These are phyloP conservation scores for Nomia melanderi DNA, from an alignment of 1,140 invertebrate species.

Conservation along the genomic window DNA sequence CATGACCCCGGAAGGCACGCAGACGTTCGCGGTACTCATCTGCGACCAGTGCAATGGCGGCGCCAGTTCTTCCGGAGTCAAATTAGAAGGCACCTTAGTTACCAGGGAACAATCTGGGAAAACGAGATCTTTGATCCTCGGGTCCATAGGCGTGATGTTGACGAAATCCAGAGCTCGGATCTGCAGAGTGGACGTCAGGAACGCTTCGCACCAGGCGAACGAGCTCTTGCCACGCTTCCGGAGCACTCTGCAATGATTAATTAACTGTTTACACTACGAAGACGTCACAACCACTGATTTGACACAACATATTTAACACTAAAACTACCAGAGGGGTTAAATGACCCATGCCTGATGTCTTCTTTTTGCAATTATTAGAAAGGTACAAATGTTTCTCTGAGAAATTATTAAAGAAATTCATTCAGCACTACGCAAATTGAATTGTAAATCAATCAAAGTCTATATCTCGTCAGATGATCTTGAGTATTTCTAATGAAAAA, in stretches of 20 bases:
- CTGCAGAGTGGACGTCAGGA: conserved; percentile 43
- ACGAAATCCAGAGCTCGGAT: conserved; percentile 12
- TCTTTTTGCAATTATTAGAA: too few relatives aligned
- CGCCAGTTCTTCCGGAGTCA: conserved; percentile 54
- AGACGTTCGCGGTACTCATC: conserved; percentile 32
- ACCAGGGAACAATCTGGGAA: conserved; percentile 35
- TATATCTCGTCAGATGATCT: too few relatives aligned
- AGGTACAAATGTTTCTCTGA: too few relatives aligned
- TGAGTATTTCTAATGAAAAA: too few relatives aligned
- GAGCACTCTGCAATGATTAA: conserved; percentile 31
- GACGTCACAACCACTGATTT: too few relatives aligned
- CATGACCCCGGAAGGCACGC: conserved; percentile 21
- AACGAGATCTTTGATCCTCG: not conserved
- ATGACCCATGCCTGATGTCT: too few relatives aligned
- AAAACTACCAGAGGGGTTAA: too few relatives aligned
- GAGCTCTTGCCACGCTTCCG: conserved; percentile 8
- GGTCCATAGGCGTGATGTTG: conserved; percentile 24
- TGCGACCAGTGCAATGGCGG: conserved; percentile 49
- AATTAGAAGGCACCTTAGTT: conserved; percentile 34
- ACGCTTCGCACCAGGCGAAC: conserved; percentile 63
- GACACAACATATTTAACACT: too few relatives aligned
- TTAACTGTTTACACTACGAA: too few relatives aligned
- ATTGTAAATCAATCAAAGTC: too few relatives aligned
- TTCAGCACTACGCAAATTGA: too few relatives aligned
- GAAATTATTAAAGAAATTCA: too few relatives aligned